Conservation (phyloP, 2,113 vertebrate species). For the Oryzias celebensis region DNA sequence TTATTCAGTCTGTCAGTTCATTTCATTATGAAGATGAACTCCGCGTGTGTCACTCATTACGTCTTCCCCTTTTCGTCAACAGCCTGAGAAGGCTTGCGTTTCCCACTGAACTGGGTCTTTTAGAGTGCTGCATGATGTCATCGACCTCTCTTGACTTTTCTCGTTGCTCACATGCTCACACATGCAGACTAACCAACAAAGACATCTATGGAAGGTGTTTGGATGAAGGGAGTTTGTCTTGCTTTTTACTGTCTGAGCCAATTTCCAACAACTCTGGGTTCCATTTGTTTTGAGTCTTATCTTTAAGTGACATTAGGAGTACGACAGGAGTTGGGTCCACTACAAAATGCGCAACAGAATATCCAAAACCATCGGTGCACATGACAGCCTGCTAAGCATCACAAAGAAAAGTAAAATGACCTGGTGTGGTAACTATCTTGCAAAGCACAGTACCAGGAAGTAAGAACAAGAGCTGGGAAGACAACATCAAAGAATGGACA, state of each 20-base stretch:
- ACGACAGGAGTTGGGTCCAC: constrained; percentile 9
- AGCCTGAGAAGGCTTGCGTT: constrained; percentile 43
- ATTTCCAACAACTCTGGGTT: constrained; percentile 46
- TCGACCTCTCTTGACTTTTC: constrained; percentile 37
- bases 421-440: too few species aligned
- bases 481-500: too few species aligned
- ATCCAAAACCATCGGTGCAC: too few species aligned
- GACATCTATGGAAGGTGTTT: constrained; percentile 24
- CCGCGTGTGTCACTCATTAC: constrained; percentile 53
- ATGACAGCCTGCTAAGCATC: too few species aligned
- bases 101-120: constrained; percentile 50
- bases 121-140: constrained; percentile 41
- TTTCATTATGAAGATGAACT: constrained; percentile 69
- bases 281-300: constrained; percentile 39
- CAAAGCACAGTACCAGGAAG: too few species aligned
- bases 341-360: too few species aligned
- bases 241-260: constrained; percentile 21
- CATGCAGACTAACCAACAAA: constrained; percentile 3
- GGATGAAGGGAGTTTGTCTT: constrained; percentile 26
- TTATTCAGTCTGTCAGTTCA: constrained; percentile 52
- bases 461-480: too few species aligned
- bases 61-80: constrained; percentile 57
- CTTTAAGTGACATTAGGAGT: constrained; percentile 34
- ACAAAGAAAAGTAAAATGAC: too few species aligned
- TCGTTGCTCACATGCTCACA: constrained; percentile 16